A percentile compares a stretch with the other conserved stretches of the same genome.
Evolutionary conservation across 2,888 invertebrate genomes (phyloP).

Genomic region (Aricia artaxerxes): DNA sequence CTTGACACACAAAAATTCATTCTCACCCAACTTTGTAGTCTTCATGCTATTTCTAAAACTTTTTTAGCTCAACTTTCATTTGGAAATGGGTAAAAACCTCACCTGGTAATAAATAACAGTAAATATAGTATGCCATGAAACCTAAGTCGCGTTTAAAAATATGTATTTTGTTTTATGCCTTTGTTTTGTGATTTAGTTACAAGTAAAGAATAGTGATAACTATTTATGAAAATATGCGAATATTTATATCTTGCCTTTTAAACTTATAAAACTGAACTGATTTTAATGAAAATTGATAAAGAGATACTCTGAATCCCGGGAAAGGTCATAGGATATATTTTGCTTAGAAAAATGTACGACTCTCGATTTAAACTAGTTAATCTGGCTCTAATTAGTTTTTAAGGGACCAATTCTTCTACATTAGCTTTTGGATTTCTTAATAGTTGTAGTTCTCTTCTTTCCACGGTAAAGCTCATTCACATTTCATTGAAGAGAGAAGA

Average conservation of each 20-base stretch:
- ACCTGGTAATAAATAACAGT: neutral
- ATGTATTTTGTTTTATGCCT: neutral
- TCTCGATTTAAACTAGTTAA: too few species aligned
- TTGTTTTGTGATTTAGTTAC: neutral
- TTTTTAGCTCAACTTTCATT: neutral
- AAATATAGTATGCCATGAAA: neutral
- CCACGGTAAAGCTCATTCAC: neutral
- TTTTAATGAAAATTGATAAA: too few species aligned
- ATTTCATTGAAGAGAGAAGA: neutral
- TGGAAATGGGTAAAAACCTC: neutral
- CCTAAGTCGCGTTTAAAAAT: neutral
- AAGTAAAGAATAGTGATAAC: neutral
- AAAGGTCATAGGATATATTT: too few species aligned
- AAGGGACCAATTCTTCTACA: too few species aligned
- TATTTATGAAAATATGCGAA: too few species aligned
- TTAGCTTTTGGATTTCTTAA: too few species aligned
- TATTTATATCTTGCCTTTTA: too few species aligned
- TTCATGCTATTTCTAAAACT: conserved; percentile 20
- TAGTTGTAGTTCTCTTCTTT: too few species aligned
- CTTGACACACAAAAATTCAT: neutral
- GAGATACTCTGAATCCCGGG: too few species aligned
- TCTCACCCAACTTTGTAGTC: conserved; percentile 1
- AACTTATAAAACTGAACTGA: too few species aligned
- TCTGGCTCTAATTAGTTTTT: too few species aligned
- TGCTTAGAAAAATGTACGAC: too few species aligned